Evolutionary conservation across 2,113 vertebrate species (phyloP), one percentile per base, ranked within the genome.

Genomic region (Erinaceus europaeus): DNA sequence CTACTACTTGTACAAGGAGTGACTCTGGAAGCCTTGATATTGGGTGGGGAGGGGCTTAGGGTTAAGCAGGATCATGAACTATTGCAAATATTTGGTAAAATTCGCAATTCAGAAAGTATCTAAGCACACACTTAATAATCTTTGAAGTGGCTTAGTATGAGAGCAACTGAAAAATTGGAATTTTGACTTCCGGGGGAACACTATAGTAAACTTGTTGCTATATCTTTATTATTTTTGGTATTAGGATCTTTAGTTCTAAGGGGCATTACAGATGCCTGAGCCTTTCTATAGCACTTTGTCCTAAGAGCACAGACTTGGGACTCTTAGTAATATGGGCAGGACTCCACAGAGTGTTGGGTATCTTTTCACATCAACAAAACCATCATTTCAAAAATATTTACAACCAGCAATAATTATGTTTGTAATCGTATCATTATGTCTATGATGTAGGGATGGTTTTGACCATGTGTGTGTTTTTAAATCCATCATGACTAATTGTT

Each of bases 121-220:
- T 61, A 48, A 59, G 40, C 46, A 32, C 94, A 96, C 73, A 89
- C 89, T 89, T 88, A 68, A 42, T 75, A 52, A 73, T 74, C 77
- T 73, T 55, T 86, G 27, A 80, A 48, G 86, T 84, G 57, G 64
- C 65, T 8, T 17, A 23, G 81, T 80, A 92, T 86, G 90, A 88
- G 83, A 82, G 91, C 89, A 90, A 20, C 77, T 79, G 48, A 95
- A 20, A 69, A 36, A 93, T 76, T 94, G 75, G 25, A 65, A 55
- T 76, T 64, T 85, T 34, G 53, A 36, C 94, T 93, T 89, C 84
- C 55, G 23, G 80, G 78, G 69, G 61, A 93, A 84, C 77, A 78
- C 76, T 85, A 74, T 74, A 87, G 73, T 94, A 96, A 98, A 97
- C 97, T 97, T 98, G 97, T 97, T 97, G 97, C 97, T 96, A 90